Conservation (phyloP, 2,888 invertebrate genomes). For the Allygus modestus region DNA sequence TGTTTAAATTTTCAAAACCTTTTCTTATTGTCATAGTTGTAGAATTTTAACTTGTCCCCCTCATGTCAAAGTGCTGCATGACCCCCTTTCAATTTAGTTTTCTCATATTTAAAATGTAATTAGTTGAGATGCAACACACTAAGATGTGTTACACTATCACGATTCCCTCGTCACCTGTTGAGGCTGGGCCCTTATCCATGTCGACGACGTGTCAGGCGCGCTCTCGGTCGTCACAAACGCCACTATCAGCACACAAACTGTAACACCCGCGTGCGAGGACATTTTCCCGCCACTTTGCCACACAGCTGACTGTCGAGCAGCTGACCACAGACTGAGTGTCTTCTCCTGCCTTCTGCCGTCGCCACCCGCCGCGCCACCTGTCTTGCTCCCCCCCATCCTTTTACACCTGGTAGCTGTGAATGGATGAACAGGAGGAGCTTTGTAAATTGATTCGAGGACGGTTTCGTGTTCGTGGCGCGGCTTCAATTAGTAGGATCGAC, state of each 20-base stretch:
- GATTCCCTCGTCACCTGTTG: too few species aligned
- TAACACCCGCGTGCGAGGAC: conserved; percentile 12
- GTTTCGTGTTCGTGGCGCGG: too few species aligned
- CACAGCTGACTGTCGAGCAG: conserved; percentile 15
- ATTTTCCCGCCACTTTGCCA: conserved; percentile 11
- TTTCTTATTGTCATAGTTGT: too few species aligned
- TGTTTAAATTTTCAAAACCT: too few species aligned
- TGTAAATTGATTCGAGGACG: not conserved
- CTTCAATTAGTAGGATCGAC: not conserved
- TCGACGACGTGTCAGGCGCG: not conserved
- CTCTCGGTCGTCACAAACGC: not conserved
- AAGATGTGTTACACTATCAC: too few species aligned
- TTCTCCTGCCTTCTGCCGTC: not conserved
- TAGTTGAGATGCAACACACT: too few species aligned
- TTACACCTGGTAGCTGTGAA: not conserved
- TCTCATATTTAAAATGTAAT: too few species aligned
- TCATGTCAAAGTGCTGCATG: too few species aligned
- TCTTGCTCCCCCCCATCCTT: not conserved
- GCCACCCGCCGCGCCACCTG: not conserved
- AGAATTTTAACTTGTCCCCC: too few species aligned
- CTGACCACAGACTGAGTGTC: conserved; percentile 22
- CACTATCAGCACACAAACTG: not conserved
- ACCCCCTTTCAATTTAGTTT: too few species aligned
- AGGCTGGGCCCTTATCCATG: not conserved
- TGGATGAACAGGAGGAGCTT: not conserved